Evolutionary conservation across 2,113 vertebrate genomes (phyloP).

Genomic region (Leptobrachium leishanense): DNA sequence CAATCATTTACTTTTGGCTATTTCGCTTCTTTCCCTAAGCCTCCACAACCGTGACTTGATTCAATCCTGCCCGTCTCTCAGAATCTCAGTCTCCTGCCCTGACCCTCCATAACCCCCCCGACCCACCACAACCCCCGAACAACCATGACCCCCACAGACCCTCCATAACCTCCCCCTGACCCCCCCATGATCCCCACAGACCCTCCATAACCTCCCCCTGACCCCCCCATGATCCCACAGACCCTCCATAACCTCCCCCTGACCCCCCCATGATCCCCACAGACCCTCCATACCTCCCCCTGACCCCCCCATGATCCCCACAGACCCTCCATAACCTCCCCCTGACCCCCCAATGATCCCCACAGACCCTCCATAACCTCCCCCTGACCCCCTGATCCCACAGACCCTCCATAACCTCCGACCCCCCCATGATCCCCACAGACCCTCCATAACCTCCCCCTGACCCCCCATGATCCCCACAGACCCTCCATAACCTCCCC

Average conservation of each 20-base stretch:
- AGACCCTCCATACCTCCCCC: background rate
- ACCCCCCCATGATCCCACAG: background rate
- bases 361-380: too few species aligned
- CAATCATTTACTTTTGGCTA: background rate
- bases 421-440: too few species aligned
- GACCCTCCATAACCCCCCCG: background rate
- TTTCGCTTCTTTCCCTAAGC: background rate
- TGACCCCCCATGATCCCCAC: background rate
- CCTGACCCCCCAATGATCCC: too few species aligned
- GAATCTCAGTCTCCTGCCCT: background rate
- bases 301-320: background rate
- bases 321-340: background rate
- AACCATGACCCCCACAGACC: background rate
- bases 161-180: background rate
- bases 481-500: too few species aligned
- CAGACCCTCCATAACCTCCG: too few species aligned
- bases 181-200: background rate
- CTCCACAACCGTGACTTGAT: background rate
- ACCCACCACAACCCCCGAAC: background rate
- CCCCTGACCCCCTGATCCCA: too few species aligned
- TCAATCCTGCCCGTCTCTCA: background rate
- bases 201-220: background rate
- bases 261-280: background rate
- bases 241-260: background rate
- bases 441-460: background rate